Evolutionary conservation across 2,113 vertebrate genomes (phyloP).

Genomic region (Thalassarche chlororhynchos): DNA sequence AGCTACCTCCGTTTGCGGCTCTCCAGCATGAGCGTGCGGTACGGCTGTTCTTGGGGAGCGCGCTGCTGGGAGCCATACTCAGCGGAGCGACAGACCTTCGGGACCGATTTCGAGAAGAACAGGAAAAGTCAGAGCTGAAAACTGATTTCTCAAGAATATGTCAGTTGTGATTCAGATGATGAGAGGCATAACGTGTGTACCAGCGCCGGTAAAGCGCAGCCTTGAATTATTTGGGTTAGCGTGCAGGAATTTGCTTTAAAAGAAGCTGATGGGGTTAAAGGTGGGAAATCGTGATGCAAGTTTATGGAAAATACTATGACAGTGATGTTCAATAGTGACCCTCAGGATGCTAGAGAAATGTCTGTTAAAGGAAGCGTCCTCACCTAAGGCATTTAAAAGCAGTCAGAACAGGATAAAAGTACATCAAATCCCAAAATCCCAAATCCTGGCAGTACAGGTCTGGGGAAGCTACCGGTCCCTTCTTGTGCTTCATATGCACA

Average conservation of each 20-base stretch:
- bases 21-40: rapidly evolving
- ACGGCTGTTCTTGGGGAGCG: neutral
- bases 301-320: neutral
- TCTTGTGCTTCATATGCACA: neutral
- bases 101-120: neutral
- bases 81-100: neutral
- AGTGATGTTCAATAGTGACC: neutral
- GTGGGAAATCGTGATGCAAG: neutral
- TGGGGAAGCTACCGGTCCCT: neutral
- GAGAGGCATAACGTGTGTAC: neutral
- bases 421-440: neutral
- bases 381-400: neutral
- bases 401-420: neutral
- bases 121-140: neutral
- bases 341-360: rapidly evolving
- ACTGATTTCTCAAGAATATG: neutral
- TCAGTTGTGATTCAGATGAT: neutral
- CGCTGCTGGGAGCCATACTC: rapidly evolving
- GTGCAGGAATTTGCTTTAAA: neutral
- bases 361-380: neutral
- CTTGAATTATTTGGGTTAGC: neutral
- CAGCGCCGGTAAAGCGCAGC: neutral
- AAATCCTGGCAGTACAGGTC: neutral
- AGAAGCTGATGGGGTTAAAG: neutral
- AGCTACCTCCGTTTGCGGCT: rapidly evolving